Evolutionary conservation across 2,888 invertebrate species (phyloP), one percentile per base, ranked within the genome.

Genomic region (Drosophila anceps): DNA sequence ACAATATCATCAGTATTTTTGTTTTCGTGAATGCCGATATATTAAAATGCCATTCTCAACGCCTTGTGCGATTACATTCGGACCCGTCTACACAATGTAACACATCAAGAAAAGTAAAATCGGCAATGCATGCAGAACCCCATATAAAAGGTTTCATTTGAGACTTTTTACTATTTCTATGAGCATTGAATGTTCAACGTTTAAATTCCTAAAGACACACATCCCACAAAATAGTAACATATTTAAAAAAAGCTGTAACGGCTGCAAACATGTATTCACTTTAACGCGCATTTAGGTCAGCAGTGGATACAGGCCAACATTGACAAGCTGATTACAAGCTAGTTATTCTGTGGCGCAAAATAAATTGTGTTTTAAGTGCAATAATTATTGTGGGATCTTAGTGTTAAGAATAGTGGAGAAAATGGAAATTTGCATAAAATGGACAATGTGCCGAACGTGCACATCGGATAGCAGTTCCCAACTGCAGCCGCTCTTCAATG

Each of bases 361-460:
- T 55, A 15, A n/a, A 15, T 37, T 44, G 18, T 37, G 0, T 39
- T 59, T 57, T 37, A 24, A 53, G 55, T 39, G 18, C 13, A 27
- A 10, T 54, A 27, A 10, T 54, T 12, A 5, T 20, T 41, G 37
- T 10, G 9, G 8, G 15, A 15, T 37, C 1, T 0, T 12, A 24
- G 8, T 48, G 10, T 27, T 27, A 1, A 61, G n/a, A n/a, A n/a
- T n/a, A n/a, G n/a, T n/a, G n/a, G n/a, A n/a, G n/a, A n/a, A 13
- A 37, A 92, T 91, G 92, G 91, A 92, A 75, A 91, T 92, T 51
- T 83, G 82, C 46, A 92, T 92, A 57, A 92, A 90, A 46, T 92
- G 92, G 92, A 91, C 82, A 53, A 77, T 92, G 63, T 92, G 92
- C 39, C 85, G 92, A 0, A 81, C 91, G 4, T 92, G 92, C 81